Base-by-base conservation (phyloP, 2,797 vertebrate genomes). In the Pristis pectinata region DNA sequence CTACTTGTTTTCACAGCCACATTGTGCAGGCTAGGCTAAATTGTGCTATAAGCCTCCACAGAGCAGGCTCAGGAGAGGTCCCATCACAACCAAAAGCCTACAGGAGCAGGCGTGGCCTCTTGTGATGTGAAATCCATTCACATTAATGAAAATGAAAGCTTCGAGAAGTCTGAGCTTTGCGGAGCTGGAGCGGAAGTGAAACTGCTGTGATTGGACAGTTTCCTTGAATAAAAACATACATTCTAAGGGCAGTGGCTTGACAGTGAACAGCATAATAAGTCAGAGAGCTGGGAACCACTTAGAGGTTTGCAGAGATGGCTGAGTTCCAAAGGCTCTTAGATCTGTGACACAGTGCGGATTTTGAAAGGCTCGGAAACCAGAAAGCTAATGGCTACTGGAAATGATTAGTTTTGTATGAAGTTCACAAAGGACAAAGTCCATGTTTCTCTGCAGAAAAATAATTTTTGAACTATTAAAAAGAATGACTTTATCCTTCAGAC, bases 1-100 rank as follows among this genome's bases (percentile, higher is more conserved):
- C 44, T 95, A 96, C 96, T 95, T 93, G 49, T 94, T 95, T 96
- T 95, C 96, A 94, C 95, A 96, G 95, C 97, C 97, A 97, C 96
- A 96, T 96, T 96, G 96, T 97, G 79, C 97, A 97, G 97, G 96
- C 96, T 96, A 95, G 96, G 94, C 87, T 91, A 61, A 91, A 53
- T 91, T 22, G n/a, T 64, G 19, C 34, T 64, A 22, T 37, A 64
- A 41, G 59, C 22, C n/a, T 37, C 59, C 64, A 10, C 30, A 67
- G 59, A 30, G 53, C 91, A 95, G 96, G 95, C 94, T 97, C 96
- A 96, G 95, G 96, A 94, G 34, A 49, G 95, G 94, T 37, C n/a
- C 59, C n/a, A 22, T 91, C 59, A n/a, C 10, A 91, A 91, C 19
- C n/a, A 37, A 94, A 34, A 94, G 67, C 92, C 17, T 93, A 95